Evolutionary conservation across 2,888 invertebrate species (phyloP).

Genomic region (Dryococelus australis): DNA sequence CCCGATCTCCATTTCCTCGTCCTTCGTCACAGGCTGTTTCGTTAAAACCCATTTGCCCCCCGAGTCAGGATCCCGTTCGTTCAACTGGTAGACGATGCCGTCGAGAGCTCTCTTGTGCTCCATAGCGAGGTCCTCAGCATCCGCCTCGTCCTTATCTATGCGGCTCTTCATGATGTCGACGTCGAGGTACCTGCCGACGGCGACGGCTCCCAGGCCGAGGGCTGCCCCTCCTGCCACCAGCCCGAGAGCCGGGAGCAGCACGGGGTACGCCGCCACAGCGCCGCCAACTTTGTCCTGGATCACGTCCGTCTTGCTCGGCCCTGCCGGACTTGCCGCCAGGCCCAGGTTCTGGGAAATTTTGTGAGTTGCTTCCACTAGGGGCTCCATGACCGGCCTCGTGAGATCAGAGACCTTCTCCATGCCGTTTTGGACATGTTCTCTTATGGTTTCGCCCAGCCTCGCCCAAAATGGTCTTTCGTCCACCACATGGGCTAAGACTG

Average conservation of each 20-base stretch:
- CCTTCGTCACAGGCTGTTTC: conserved; percentile 22
- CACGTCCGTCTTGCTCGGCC: conserved; percentile 54
- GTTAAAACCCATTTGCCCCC: conserved; percentile 30
- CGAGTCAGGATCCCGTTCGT: conserved; percentile 11
- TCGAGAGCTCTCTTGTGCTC: conserved; percentile 67
- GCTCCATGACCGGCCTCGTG: conserved; percentile 72
- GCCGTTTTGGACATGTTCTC: conserved; percentile 71
- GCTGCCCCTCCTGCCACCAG: conserved; percentile 85
- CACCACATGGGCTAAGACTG: background rate
- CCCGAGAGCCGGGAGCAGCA: conserved; percentile 77
- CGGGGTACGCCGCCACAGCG: conserved; percentile 65
- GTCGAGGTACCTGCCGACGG: conserved; percentile 75
- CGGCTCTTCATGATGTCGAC: conserved; percentile 68
- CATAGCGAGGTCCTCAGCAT: conserved; percentile 56
- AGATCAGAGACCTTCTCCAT: conserved; percentile 74
- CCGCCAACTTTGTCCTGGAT: conserved; percentile 50
- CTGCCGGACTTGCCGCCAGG: conserved; percentile 69
- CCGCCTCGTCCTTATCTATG: conserved; percentile 52
- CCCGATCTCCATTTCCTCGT: conserved; percentile 24
- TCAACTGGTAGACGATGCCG: conserved; percentile 52
- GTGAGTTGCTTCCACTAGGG: conserved; percentile 79
- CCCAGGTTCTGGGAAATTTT: conserved; percentile 82
- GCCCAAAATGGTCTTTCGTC: conserved; percentile 69
- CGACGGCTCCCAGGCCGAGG: conserved; percentile 80
- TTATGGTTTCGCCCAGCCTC: conserved; percentile 75